Conservation (phyloP, 2,888 invertebrate genomes). For the Serrognathus titanus region DNA sequence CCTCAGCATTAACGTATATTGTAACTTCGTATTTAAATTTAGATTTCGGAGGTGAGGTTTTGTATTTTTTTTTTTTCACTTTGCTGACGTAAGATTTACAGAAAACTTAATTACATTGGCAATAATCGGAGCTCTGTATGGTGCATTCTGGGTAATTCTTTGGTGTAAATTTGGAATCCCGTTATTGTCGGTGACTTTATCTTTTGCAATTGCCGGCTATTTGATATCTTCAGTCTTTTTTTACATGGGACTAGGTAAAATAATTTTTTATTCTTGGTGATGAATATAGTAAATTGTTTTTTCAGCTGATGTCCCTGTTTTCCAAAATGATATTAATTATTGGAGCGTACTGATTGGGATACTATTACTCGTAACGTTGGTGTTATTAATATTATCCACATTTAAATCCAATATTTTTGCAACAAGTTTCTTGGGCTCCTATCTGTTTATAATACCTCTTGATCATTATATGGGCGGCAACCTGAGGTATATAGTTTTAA, state of each 20-base stretch:
- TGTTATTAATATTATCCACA: conserved; percentile 50
- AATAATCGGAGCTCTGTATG: conserved; percentile 53
- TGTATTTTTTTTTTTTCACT: neutral
- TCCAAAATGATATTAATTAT: conserved; percentile 58
- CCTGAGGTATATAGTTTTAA: conserved; percentile 66
- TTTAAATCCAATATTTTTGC: conserved; percentile 59
- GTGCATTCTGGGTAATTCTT: conserved; percentile 57
- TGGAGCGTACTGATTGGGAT: conserved; percentile 60
- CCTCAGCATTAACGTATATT: conserved; percentile 30
- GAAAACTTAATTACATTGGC: conserved; percentile 46
- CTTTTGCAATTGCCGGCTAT: conserved; percentile 60
- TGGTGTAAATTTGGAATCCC: conserved; percentile 65
- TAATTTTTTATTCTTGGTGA: neutral
- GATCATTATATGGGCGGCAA: conserved; percentile 64
- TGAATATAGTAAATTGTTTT: conserved; percentile 24
- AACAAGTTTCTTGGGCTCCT: conserved; percentile 63
- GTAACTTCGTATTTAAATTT: conserved; percentile 15
- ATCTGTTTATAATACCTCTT: conserved; percentile 57
- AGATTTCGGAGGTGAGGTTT: conserved; percentile 20
- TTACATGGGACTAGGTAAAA: conserved; percentile 60
- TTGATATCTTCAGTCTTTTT: conserved; percentile 58
- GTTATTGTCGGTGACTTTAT: conserved; percentile 57
- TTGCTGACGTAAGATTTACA: conserved; percentile 39
- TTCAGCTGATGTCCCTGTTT: conserved; percentile 50
- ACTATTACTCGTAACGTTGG: conserved; percentile 51